Evolutionary conservation across 2,888 invertebrate species (phyloP).

Genomic region (Globia sparganii): DNA sequence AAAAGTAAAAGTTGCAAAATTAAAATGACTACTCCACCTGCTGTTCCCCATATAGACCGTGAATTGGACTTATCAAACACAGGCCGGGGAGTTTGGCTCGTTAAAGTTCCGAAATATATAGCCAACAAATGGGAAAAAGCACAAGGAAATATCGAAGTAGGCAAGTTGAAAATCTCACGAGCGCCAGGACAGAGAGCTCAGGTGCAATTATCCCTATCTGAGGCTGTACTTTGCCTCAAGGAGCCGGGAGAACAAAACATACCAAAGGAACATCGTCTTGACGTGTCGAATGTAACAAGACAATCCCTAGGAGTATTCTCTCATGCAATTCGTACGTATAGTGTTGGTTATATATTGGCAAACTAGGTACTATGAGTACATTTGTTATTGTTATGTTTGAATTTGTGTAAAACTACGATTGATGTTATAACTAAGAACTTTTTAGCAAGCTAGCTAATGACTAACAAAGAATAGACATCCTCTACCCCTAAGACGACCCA

Average conservation of each 20-base stretch:
- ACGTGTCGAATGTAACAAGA: slow-evolving; percentile 96
- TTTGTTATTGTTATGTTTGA: not conserved
- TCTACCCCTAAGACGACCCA: no score
- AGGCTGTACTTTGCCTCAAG: slow-evolving; percentile 94
- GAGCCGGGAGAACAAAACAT: slow-evolving; percentile 95
- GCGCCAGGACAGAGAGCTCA: slow-evolving; percentile 95
- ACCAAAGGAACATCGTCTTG: slow-evolving; percentile 97
- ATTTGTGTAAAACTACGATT: slow-evolving; percentile 5
- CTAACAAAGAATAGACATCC: not conserved
- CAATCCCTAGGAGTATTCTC: slow-evolving; percentile 98
- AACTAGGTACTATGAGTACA: not conserved
- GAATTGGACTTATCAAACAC: slow-evolving; percentile 97
- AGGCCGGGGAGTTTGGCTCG: slow-evolving; percentile 98
- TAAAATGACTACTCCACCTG: slow-evolving; percentile 73
- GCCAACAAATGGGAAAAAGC: slow-evolving; percentile 98
- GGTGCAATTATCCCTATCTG: slow-evolving; percentile 96
- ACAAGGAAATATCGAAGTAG: slow-evolving; percentile 97
- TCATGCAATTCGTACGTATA: slow-evolving; percentile 93
- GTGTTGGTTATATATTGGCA: no score
- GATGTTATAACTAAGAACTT: not conserved
- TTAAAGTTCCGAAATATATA: slow-evolving; percentile 98
- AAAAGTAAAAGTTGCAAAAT: not conserved
- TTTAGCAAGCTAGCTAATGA: not conserved
- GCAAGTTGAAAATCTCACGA: slow-evolving; percentile 96
- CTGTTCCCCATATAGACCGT: slow-evolving; percentile 92